These are phyloP conservation scores for Crotophaga sulcirostris DNA, from an alignment of 2,113 vertebrate species.

Conservation along the genomic window DNA sequence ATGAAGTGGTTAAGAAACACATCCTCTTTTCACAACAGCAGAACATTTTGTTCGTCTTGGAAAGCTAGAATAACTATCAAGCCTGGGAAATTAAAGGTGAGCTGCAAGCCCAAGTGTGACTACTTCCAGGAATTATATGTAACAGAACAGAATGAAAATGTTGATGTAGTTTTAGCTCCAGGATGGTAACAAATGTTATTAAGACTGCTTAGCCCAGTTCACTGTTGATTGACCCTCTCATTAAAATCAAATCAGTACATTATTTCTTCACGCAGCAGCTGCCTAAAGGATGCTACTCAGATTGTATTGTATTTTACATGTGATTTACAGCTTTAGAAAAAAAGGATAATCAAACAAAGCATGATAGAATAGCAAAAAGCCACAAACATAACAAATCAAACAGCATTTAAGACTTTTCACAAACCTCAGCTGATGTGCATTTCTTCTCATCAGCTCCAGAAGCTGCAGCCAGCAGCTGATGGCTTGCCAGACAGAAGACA, in stretches of 20 bases:
- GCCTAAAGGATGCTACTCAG: not conserved
- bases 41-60: not conserved
- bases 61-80: not conserved
- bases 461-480: not conserved
- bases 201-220: not conserved
- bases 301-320: not conserved
- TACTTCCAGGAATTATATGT: constrained; percentile 19
- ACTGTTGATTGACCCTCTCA: not conserved
- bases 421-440: not conserved
- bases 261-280: not conserved
- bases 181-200: not conserved
- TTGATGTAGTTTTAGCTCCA: not conserved
- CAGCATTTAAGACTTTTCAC: not conserved
- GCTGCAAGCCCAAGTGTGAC: not conserved
- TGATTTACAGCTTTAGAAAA: not conserved
- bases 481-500: not conserved
- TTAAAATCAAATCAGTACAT: not conserved
- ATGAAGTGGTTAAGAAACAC: constrained; percentile 39
- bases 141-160: not conserved
- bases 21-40: constrained; percentile 15
- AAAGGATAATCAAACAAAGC: not conserved
- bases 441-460: not conserved
- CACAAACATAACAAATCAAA: not conserved
- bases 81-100: constrained; percentile 1
- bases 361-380: not conserved